Evolutionary conservation across 2,888 invertebrate genomes (phyloP), one percentile per base, ranked within the genome.

Genomic region (Sinelater perroti): DNA sequence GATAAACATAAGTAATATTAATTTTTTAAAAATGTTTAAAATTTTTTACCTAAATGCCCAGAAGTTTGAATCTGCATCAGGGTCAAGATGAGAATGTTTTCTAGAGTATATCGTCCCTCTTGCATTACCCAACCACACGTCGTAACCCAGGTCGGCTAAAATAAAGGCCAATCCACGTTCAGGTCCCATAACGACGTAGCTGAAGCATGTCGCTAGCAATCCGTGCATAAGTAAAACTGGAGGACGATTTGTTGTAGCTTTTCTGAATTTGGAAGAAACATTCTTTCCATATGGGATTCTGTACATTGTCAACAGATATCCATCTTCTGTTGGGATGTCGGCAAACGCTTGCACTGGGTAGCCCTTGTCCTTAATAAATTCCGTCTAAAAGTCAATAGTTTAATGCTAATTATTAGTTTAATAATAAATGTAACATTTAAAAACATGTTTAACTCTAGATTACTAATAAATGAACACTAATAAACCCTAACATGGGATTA

Each of bases 161-260:
- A 75, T 47, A 46, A 73, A 79, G 0, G 71, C 80, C 2, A 85
- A 69, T 53, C 81, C 80, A 70, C 87, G 85, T 26, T 79, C 72
- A 0, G 81, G 86, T 6, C 88, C 87, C 46, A 86, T 79, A 4
- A 88, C 75, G 1, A 93, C 79, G 88, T 88, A 93, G 71, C 88
- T 87, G 0, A 87, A 85, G 0, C 90, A 88, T 66, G 87, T 87
- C 10, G 85, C 84, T 0, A 90, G 77, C 1, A 94, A 77, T 0
- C 94, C 94, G 70, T 92, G 93, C 70, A 91, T 89, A 20, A 93
- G 73, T 50, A 91, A 78, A 53, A 86, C 87, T 8, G 82, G 89
- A 65, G 68, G 80, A 67, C 64, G 68, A 5, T 35, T 49, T 3
- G 3, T 76, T 31, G 78, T 76, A 8, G 80, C 79, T n/a, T n/a